Base-by-base conservation (phyloP, 2,888 invertebrate genomes). In the Drymonia ruficornis region DNA sequence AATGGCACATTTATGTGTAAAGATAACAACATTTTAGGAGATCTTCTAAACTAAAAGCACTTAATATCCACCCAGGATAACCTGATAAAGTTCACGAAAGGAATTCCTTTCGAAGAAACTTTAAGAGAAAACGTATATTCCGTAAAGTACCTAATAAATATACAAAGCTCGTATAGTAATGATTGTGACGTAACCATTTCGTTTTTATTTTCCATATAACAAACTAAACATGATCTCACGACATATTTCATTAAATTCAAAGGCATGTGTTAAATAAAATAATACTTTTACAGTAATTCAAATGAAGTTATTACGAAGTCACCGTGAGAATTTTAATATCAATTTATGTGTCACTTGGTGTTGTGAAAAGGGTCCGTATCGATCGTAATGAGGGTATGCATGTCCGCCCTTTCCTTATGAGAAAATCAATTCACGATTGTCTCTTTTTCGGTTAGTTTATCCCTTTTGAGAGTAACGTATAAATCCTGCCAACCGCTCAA, bases 321-420 rank as follows among this genome's bases (percentile, higher is more conserved):
- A 53, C 50, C 45, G 53, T 60, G 60, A 65, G 64, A 65, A 61
- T 58, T 66, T 61, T 45, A 29, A 59, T 63, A 61, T 59, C 59
- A 62, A 61, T 65, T 60, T 65, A 67, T 43, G 18, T 42, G 19
- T 15, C n/a, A 61, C 55, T 63, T 66, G 61, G 54, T 46, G 16
- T 52, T 56, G 67, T 77, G 73, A 79, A 70, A 78, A 73, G 65
- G 74, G 76, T 79, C 56, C 43, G 53, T 9, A 9, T 16, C 8
- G 16, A 40, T 40, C 12, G 40, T 9, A 16, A 9, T 40, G 16
- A 15, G 16, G 48, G 53, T 55, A 56, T 58, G 56, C 58, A 58
- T 54, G 56, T 50, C 49, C 29, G 47, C 49, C 18, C 13, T 13
- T 51, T 45, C 49, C 38, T 50, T 53, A 15, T 49, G 52, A 56